phyloP scores from a whole-genome alignment of 2,888 invertebrate species.

The Sisyra nigra region DNA sequence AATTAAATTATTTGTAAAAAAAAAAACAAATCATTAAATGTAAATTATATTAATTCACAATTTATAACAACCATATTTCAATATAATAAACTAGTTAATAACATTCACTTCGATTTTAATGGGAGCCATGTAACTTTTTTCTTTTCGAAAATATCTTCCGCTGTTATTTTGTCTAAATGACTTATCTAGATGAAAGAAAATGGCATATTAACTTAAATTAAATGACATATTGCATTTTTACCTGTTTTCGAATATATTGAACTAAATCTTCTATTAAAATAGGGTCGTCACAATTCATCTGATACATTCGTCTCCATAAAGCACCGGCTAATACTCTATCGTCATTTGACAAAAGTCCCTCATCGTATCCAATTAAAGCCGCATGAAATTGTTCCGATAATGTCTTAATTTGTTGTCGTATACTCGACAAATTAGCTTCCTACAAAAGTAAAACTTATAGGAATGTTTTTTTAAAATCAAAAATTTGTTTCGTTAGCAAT shows the following conservation, averaged over 20 bases:
- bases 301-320: constrained; percentile 72
- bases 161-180: constrained; percentile 37
- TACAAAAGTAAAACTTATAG: constrained; percentile 21
- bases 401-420: constrained; percentile 43
- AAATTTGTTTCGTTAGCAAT: not conserved
- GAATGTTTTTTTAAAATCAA: not conserved
- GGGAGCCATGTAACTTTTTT: constrained; percentile 14
- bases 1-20: no score
- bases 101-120: no score
- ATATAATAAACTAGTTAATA: no score
- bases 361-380: constrained; percentile 70
- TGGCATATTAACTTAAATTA: constrained; percentile 11
- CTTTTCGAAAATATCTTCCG: constrained; percentile 35
- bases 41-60: no score
- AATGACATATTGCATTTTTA: constrained; percentile 20
- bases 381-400: constrained; percentile 72
- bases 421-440: constrained; percentile 43
- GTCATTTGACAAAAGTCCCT: constrained; percentile 52
- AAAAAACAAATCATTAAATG: no score
- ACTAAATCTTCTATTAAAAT: constrained; percentile 52
- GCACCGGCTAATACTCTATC: constrained; percentile 68
- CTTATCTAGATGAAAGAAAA: constrained; percentile 26
- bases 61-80: no score
- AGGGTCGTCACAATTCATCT: constrained; percentile 43
- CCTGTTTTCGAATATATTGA: constrained; percentile 61